Conservation (phyloP, 2,113 vertebrate genomes). For the Cyphomyrus discorhynchus region DNA sequence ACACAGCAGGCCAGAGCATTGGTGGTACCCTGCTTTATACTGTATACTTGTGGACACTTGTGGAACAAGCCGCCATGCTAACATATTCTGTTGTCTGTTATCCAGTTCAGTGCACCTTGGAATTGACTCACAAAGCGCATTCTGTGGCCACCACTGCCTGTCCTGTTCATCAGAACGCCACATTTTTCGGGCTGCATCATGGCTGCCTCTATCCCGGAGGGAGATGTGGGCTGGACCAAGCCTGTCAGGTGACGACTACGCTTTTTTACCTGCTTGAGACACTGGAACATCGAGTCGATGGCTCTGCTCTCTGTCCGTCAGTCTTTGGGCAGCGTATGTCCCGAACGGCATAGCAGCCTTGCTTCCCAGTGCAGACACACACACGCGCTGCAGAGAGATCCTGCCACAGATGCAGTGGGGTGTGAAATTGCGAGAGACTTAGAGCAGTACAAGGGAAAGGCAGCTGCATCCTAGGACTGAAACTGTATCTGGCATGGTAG, state of each 20-base stretch:
- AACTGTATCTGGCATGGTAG: not conserved
- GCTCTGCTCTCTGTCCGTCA: not conserved
- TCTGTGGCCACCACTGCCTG: not conserved
- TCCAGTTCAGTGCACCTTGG: not conserved
- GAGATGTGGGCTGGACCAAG: not conserved
- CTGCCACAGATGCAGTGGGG: not conserved
- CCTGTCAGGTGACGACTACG: not conserved
- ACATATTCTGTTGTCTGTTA: not conserved
- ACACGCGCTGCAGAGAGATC: not conserved
- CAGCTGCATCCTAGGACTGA: not conserved
- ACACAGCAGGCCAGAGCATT: not conserved
- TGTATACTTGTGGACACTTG: not conserved
- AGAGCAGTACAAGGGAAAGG: not conserved
- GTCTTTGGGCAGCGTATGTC: not conserved
- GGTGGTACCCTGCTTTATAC: not conserved
- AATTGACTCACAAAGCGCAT: not conserved
- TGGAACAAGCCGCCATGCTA: not conserved
- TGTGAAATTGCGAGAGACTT: conserved; percentile 5
- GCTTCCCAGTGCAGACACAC: not conserved
- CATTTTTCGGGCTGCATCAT: not conserved
- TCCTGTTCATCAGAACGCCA: not conserved
- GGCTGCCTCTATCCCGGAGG: not conserved
- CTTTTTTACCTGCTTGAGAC: not conserved
- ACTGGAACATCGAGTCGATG: not conserved
- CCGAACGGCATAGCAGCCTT: not conserved